Evolutionary conservation across 2,888 invertebrate species (phyloP), one percentile per base, ranked within the genome.

Genomic region (Nomada ferruginata): DNA sequence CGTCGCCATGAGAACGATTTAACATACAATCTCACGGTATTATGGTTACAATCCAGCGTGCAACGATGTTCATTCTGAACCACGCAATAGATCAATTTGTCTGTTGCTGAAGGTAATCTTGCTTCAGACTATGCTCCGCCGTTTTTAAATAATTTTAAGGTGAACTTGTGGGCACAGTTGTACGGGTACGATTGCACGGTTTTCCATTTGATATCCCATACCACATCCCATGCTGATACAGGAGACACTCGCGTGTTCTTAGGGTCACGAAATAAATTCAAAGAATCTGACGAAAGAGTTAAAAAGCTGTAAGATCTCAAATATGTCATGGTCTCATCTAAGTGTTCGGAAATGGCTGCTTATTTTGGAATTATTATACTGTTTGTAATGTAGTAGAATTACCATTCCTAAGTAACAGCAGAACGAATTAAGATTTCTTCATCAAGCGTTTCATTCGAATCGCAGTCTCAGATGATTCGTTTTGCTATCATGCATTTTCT

Each of bases 31-130:
- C 5, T 52, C 26, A 20, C 20, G n/a, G 59, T 50, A 64, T 71
- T 70, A 69, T 55, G 61, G 57, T 63, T 20, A 15, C 15, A 50
- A 15, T 68, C 13, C n/a, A 26, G 57, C 7, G 18, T 63, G n/a
- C 47, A 55, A 15, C 18, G 36, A 77, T 29, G 50, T n/a, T 66
- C 26, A 47, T 15, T 13, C 7, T 15, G n/a, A 44, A 18, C 26
- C 23, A 13, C 13, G 60, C 53, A 36, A 70, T 60, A 76, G 53
- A 76, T 60, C 52, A 68, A 47, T 76, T 81, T 57, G 23, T 61
- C 55, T 29, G 26, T 26, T 26, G 42, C 26, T 52, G 69, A 76
- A 68, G 10, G 29, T 50, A 47, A 61, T 47, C 55, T 79, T 83
- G 59, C 52, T 47, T 26, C 36, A 57, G 15, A 36, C n/a, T 59